Conservation (phyloP, 2,113 vertebrate genomes). For the Fukomys damarensis region DNA sequence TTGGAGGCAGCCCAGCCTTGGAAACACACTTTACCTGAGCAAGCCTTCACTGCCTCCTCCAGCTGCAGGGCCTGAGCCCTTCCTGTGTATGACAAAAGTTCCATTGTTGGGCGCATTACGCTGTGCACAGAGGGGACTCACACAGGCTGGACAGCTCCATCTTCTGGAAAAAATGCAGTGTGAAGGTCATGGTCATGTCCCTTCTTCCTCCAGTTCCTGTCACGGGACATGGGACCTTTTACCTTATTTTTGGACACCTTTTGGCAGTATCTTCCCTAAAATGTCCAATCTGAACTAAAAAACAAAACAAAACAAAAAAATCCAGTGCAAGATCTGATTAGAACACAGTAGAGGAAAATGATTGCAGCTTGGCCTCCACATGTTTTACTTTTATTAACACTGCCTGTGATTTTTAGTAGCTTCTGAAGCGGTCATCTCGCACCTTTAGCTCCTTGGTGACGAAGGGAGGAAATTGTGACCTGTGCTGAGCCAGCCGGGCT, state of each 20-base stretch:
- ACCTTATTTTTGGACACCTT: neutral
- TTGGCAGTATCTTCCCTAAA: neutral
- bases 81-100: neutral
- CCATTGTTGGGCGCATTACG: neutral
- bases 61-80: neutral
- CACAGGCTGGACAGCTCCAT: neutral
- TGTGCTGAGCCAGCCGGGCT: neutral
- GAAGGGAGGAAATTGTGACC: neutral
- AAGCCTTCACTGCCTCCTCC: neutral
- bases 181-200: neutral
- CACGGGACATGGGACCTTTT: fast-evolving
- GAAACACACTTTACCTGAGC: fast-evolving
- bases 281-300: neutral
- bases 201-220: neutral
- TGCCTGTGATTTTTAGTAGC: neutral
- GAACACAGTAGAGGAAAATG: neutral
- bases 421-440: neutral
- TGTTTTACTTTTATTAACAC: neutral
- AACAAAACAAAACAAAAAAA: too few species aligned
- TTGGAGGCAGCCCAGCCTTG: neutral
- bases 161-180: neutral
- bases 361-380: neutral
- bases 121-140: neutral
- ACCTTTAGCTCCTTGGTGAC: neutral
- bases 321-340: neutral